These are phyloP conservation scores for Trogon melanurus DNA, from an alignment of 2,113 vertebrate species.

Conservation along the genomic window DNA sequence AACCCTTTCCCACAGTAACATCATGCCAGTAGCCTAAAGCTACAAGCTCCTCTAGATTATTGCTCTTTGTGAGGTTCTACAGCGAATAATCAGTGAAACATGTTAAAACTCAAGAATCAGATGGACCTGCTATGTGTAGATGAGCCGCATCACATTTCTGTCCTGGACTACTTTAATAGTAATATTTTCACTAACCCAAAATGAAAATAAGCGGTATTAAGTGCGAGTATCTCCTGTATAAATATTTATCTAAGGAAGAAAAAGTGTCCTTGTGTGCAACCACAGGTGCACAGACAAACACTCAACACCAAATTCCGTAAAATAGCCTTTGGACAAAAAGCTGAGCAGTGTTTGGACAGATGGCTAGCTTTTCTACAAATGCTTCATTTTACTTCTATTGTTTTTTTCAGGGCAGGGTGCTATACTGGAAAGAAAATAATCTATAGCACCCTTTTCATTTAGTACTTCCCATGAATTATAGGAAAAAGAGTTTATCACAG, in stretches of 20 bases:
- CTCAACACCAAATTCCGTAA: neutral
- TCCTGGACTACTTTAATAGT: neutral
- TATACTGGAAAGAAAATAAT: neutral
- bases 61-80: neutral
- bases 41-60: neutral
- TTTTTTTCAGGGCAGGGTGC: neutral
- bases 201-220: constrained; percentile 1
- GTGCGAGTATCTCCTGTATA: neutral
- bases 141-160: neutral
- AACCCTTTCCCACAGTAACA: neutral
- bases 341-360: constrained; percentile 65
- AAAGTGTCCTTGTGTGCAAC: neutral
- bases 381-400: neutral
- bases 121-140: neutral
- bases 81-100: neutral
- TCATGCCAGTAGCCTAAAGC: neutral
- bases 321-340: constrained; percentile 55
- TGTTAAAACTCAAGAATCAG: neutral
- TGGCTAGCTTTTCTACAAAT: neutral
- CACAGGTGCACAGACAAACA: constrained; percentile 44
- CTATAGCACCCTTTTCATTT: neutral
- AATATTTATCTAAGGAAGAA: constrained; percentile 39
- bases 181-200: neutral
- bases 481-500: neutral
- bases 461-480: neutral